Percentiles rank a stretch among this genome's conserved stretches.
Conservation (phyloP, 2,888 invertebrate species). For the Tenodera sinensis region DNA sequence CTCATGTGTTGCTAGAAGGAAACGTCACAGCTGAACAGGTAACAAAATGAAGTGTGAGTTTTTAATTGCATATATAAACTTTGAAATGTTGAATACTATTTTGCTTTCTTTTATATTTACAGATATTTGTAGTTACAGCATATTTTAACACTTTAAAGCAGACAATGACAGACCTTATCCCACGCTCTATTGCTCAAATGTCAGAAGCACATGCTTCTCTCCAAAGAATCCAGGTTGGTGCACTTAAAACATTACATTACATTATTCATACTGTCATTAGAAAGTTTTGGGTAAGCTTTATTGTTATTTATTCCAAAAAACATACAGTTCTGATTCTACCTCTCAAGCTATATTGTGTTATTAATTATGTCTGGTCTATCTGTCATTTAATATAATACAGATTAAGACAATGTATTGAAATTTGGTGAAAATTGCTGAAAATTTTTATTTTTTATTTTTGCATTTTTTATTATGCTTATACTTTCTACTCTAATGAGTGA, state of each 20-base stretch:
- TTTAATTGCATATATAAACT: not conserved
- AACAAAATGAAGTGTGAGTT: not conserved
- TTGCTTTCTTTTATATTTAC: not conserved
- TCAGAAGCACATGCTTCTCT: conserved; percentile 76
- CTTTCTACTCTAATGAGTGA: too few relatives aligned
- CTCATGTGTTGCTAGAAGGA: conserved; percentile 59
- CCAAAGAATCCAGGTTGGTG: conserved; percentile 34
- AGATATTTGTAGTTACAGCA: conserved; percentile 11
- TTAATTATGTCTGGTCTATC: too few relatives aligned
- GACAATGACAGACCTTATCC: conserved; percentile 69
- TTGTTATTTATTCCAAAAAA: too few relatives aligned
- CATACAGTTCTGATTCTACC: too few relatives aligned
- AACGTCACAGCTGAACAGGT: conserved; percentile 60
- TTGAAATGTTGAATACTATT: not conserved
- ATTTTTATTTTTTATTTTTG: too few relatives aligned
- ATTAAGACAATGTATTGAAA: too few relatives aligned
- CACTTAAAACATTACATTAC: conserved; percentile 35
- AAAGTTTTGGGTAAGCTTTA: too few relatives aligned
- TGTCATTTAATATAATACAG: too few relatives aligned
- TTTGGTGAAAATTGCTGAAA: too few relatives aligned
- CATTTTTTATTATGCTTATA: too few relatives aligned
- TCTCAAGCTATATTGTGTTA: too few relatives aligned
- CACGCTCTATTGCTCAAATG: conserved; percentile 74
- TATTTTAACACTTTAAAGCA: conserved; percentile 7
- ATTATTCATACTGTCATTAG: not conserved